Percentiles rank a stretch among this genome's conserved stretches.
Evolutionary conservation across 2,797 vertebrate genomes (phyloP).

Genomic region (Lepus townsendii): DNA sequence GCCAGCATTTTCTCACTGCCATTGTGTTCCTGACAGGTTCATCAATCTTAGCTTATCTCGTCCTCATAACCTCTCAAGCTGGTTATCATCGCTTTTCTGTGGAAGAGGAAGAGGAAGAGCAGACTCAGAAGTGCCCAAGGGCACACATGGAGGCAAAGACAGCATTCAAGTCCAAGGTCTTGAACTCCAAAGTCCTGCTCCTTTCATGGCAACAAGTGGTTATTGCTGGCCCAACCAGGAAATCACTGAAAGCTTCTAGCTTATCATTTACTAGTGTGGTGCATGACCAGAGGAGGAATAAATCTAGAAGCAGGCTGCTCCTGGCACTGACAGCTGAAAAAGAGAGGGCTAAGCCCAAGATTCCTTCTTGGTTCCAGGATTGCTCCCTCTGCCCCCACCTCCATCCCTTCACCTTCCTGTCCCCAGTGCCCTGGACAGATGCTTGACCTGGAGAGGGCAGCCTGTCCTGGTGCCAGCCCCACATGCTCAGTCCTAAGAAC

Average conservation of each 20-base stretch:
- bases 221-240: neutral
- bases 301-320: neutral
- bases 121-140: neutral
- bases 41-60: conserved; percentile 67
- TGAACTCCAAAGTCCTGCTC: neutral
- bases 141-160: neutral
- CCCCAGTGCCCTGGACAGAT: neutral
- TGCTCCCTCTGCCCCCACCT: neutral
- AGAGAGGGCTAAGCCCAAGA: neutral
- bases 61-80: neutral
- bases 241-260: neutral
- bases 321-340: neutral
- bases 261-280: neutral
- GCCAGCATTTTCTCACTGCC: conserved; percentile 68
- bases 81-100: neutral
- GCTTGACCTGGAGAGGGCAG: conserved; percentile 33
- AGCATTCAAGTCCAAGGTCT: neutral
- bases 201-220: accelerated
- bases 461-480: conserved; percentile 63
- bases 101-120: conserved; percentile 35
- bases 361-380: neutral
- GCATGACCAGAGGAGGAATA: neutral
- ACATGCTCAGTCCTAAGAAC: conserved; percentile 48
- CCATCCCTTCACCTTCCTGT: neutral
- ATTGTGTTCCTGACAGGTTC: conserved; percentile 74